A percentile compares a stretch with the other conserved stretches of the same genome.
These are phyloP conservation scores for Augochlora pura DNA, from an alignment of 1,140 invertebrate genomes.

Conservation along the genomic window DNA sequence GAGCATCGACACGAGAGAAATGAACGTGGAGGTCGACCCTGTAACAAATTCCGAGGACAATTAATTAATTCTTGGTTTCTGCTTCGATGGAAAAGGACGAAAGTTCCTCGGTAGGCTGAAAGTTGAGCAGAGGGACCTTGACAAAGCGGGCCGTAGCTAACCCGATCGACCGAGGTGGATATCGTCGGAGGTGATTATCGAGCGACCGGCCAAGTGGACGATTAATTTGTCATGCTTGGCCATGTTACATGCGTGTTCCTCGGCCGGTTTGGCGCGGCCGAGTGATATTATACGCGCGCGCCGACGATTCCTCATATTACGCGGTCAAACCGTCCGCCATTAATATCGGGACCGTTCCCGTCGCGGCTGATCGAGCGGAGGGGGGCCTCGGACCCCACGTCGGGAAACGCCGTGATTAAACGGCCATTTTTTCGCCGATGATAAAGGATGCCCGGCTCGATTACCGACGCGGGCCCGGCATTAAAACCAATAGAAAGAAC, in stretches of 20 bases:
- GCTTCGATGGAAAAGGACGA: no score
- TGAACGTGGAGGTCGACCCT: no score
- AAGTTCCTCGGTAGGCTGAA: no score
- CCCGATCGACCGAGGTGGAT: no score
- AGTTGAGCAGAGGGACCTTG: no score
- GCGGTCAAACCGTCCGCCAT: constrained; percentile 44
- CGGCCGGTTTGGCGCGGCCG: constrained; percentile 24
- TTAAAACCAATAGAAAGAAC: constrained; percentile 45
- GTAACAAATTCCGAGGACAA: no score
- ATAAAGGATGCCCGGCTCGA: constrained; percentile 50
- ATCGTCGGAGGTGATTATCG: no score
- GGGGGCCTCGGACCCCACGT: constrained; percentile 55
- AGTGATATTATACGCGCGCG: constrained; percentile 57
- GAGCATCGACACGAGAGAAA: no score
- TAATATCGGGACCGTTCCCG: constrained; percentile 36
- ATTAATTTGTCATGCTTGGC: constrained; percentile 51
- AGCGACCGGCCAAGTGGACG: constrained; percentile 16
- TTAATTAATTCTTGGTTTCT: no score
- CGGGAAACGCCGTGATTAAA: constrained; percentile 58
- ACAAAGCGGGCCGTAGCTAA: no score
- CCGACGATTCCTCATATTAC: constrained; percentile 58
- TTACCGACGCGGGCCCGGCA: constrained; percentile 32
- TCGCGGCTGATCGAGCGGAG: constrained; percentile 20
- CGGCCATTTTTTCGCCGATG: constrained; percentile 48
- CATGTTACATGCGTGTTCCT: constrained; percentile 46